A percentile compares a stretch with the other conserved stretches of the same genome.
phyloP scores from a whole-genome alignment of 2,797 vertebrate genomes.

The Alcedo atthis region DNA sequence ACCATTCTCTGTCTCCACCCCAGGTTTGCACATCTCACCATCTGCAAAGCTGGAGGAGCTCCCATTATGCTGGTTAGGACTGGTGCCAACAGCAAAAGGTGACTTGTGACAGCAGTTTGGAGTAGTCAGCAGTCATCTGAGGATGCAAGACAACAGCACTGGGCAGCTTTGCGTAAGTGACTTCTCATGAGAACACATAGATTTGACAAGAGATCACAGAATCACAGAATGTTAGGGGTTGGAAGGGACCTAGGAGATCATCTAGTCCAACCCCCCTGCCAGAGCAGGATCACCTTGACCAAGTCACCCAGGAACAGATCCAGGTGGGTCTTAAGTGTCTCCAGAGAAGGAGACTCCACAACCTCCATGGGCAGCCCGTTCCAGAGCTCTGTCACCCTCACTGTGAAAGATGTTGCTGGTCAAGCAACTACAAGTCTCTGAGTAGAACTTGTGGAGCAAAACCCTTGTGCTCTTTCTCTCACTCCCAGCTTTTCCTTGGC shows the following conservation, averaged over 20 bases:
- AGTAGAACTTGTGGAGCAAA: not conserved
- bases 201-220: not conserved
- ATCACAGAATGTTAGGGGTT: no score
- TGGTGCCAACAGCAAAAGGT: not conserved
- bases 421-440: not conserved
- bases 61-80: not conserved
- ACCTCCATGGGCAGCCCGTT: no score
- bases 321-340: no score
- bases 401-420: not conserved
- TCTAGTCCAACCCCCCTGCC: no score
- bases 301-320: no score
- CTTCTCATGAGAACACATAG: no score
- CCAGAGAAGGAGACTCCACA: no score
- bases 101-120: not conserved
- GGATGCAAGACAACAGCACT: not conserved
- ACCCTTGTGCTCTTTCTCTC: not conserved
- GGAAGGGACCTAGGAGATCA: no score
- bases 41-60: not conserved
- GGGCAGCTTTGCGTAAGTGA: not conserved
- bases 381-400: no score
- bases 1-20: not conserved
- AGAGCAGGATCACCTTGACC: no score
- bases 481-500: fast-evolving
- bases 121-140: not conserved
- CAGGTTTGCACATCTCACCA: not conserved